Percentiles rank a stretch among this genome's conserved stretches.
These are phyloP conservation scores for Cydia pomonella DNA, from an alignment of 1,140 invertebrate species.

Conservation along the genomic window DNA sequence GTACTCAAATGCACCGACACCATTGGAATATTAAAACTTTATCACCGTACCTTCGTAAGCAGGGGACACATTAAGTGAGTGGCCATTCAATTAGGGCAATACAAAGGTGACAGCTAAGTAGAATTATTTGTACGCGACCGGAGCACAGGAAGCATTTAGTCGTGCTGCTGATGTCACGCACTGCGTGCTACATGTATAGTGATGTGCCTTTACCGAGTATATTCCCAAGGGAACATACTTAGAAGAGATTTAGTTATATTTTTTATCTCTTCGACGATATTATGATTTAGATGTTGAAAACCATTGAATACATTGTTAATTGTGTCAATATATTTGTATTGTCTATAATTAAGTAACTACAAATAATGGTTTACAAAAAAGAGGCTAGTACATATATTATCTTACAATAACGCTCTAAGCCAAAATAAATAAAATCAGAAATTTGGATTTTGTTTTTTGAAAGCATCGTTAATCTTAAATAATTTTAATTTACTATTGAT, in stretches of 20 bases:
- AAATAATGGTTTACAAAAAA: no score
- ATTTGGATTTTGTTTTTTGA: no score
- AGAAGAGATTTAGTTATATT: not conserved
- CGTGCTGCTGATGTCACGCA: slow-evolving; percentile 57
- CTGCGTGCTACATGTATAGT: slow-evolving; percentile 37
- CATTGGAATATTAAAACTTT: slow-evolving; percentile 23
- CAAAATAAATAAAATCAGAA: no score
- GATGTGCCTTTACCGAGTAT: not conserved
- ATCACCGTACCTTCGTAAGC: not conserved
- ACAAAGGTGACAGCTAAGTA: slow-evolving; percentile 48
- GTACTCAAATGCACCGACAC: not conserved
- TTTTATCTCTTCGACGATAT: no score
- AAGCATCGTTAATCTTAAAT: no score
- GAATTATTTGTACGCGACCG: slow-evolving; percentile 61
- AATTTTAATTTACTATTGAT: no score
- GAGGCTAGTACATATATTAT: no score
- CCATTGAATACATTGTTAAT: no score
- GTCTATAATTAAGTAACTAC: no score
- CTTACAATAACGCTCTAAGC: no score
- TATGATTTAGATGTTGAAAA: no score
- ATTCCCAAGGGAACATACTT: not conserved
- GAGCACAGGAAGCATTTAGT: slow-evolving; percentile 61
- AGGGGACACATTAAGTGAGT: slow-evolving; percentile 23
- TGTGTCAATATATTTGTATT: no score
- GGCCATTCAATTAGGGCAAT: slow-evolving; percentile 21